Evolutionary conservation across 2,888 invertebrate species (phyloP), one percentile per base, ranked within the genome.

Genomic region (Phalera bucephala): DNA sequence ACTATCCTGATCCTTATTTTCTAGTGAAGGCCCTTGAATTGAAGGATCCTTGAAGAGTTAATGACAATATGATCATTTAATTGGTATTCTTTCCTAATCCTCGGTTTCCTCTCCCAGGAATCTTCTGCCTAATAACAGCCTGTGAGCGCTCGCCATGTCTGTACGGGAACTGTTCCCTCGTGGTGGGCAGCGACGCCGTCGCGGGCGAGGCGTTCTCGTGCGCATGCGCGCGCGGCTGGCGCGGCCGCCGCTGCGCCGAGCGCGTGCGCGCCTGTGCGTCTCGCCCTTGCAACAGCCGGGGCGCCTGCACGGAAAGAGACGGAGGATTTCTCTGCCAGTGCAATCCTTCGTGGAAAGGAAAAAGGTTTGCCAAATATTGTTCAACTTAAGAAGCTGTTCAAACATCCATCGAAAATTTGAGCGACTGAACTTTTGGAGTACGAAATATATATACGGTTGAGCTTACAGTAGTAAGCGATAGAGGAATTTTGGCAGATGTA

Each of bases 331-430:
- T 91, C 37, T 96, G 96, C 69, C 90, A 92, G 50, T 94, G 96
- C 67, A 93, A 94, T 64, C 94, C 94, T 0, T 95, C 94, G 81
- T 94, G 93, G 93, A 93, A 92, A 68, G 94, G 94, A 1, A 82
- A 83, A 39, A 76, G 88, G 87, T 86, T 33, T 27, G 44, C 3
- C 8, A 17, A 29, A 11, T n/a, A 23, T 9, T 15, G n/a, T n/a
- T n/a, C n/a, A n/a, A n/a, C n/a, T n/a, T n/a, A n/a, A n/a, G n/a
- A n/a, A n/a, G n/a, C n/a, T n/a, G n/a, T n/a, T n/a, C n/a, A n/a
- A n/a, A n/a, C n/a, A n/a, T n/a, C n/a, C n/a, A n/a, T n/a, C n/a
- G n/a, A n/a, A n/a, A 20, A 11, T n/a, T 7, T 11, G 8, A 3
- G 8, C 10, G 2, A 19, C 15, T 15, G 2, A n/a, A n/a, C n/a